Conservation (phyloP, 1,140 invertebrate genomes). For the Drosophila kurseongensis region DNA sequence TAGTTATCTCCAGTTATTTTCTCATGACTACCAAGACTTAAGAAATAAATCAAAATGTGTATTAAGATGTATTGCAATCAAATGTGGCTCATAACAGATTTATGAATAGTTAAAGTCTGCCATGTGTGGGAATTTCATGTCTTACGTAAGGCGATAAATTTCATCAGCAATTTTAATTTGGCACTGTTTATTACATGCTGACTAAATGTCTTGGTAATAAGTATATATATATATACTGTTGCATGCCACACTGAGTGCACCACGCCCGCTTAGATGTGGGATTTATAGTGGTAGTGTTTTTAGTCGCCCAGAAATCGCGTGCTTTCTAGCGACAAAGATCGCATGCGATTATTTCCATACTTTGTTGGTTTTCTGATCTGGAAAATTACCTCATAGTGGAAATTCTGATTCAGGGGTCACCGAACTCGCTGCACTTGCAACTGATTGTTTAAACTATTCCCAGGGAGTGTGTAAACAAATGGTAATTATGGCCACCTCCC, state of each 20-base stretch:
- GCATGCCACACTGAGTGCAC: slow-evolving; percentile 20
- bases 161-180: slow-evolving; percentile 39
- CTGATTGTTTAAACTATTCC: slow-evolving; percentile 48
- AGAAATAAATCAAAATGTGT: slow-evolving; percentile 13
- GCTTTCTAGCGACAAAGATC: slow-evolving; percentile 15
- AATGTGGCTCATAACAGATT: slow-evolving; percentile 11
- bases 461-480: slow-evolving; percentile 40
- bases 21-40: not conserved
- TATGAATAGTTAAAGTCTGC: slow-evolving; percentile 10
- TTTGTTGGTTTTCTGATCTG: not conserved
- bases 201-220: slow-evolving; percentile 32
- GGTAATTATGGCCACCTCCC: slow-evolving; percentile 25
- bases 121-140: slow-evolving; percentile 19
- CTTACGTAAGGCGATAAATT: slow-evolving; percentile 24
- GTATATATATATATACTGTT: not conserved
- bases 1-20: not conserved
- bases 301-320: slow-evolving; percentile 23
- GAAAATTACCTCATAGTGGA: slow-evolving; percentile 4
- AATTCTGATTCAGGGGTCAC: slow-evolving; percentile 22
- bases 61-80: slow-evolving; percentile 1
- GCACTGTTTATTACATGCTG: slow-evolving; percentile 17
- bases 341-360: slow-evolving; percentile 25
- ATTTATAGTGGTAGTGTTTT: slow-evolving; percentile 11
- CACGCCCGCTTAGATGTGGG: slow-evolving; percentile 12
- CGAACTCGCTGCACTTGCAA: slow-evolving; percentile 33